A percentile compares a stretch with the other conserved stretches of the same genome.
phyloP scores from a whole-genome alignment of 2,113 vertebrate species.

The Romanogobio albipinnatus region DNA sequence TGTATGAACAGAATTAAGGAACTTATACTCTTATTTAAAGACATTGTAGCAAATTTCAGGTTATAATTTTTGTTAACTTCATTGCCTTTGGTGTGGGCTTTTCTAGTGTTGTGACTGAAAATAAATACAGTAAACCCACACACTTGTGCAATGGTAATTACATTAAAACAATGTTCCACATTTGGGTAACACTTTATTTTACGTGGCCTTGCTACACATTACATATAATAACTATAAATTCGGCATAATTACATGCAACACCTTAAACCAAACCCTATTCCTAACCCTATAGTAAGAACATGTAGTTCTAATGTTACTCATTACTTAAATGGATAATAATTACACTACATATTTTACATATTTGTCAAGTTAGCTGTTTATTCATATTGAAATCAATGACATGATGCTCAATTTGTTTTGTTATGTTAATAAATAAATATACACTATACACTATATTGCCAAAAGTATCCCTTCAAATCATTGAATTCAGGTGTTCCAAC shows the following conservation, averaged over 20 bases:
- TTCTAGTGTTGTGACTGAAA: background rate
- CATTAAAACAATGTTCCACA: background rate
- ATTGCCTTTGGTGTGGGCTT: background rate
- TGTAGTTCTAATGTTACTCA: too few relatives aligned
- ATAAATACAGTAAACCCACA: background rate
- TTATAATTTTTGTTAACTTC: background rate
- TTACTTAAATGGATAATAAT: too few relatives aligned
- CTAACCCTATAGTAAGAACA: too few relatives aligned
- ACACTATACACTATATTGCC: too few relatives aligned
- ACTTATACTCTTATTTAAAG: background rate
- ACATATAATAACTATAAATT: too few relatives aligned
- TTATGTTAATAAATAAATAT: background rate
- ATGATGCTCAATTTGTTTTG: background rate
- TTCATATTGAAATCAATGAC: background rate
- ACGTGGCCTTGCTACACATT: too few relatives aligned
- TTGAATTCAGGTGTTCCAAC: too few relatives aligned
- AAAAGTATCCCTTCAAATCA: too few relatives aligned
- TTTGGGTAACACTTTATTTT: too few relatives aligned
- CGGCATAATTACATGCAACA: too few relatives aligned
- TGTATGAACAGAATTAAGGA: background rate
- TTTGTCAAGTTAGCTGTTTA: background rate
- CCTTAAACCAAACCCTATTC: too few relatives aligned
- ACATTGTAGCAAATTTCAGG: background rate
- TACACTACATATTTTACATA: background rate
- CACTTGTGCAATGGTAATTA: background rate